Evolutionary conservation across 2,797 vertebrate genomes (phyloP), one percentile per base, ranked within the genome.

Genomic region (Danio albolineatus): DNA sequence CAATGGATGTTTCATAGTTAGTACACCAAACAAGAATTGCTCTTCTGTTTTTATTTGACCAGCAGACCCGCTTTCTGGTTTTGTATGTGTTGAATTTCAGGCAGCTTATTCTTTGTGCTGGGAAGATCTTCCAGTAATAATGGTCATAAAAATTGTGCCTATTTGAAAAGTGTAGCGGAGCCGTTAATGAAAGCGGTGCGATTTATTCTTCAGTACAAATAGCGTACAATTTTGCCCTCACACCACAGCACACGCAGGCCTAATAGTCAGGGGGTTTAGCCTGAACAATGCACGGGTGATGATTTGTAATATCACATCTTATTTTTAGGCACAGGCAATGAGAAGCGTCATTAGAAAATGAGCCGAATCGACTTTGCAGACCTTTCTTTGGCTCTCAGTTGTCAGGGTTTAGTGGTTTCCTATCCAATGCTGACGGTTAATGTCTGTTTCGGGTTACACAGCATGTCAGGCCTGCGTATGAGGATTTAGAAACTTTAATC

Each of bases 281-380:
- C 54, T 78, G 59, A 77, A 73, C 43, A 66, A 65, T 59, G 36
- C 38, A 65, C 19, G 38, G 17, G 46, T 77, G 74, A 82, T 72
- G 49, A 82, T 76, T 59, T 59, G 74, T 67, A 73, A 82, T 66
- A 73, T 51, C 69, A 82, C 48, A 38, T 76, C 17, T 76, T 81
- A 46, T 81, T 64, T 75, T 69, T 60, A 76, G 66, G 21, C 36
- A 4, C 28, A 46, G 19, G 36, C 44, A 19, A 48, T 54, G 69
- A 17, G 19, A 73, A 57, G 48, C n/a, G 41, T n/a, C 53, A 48
- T 56, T 65, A 48, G 28, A 41, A 41, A 72, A 82, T 48, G 4
- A 57, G 57, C n/a, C 38, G 9, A 7, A 73, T 5, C 16, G 10
- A 60, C 56, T 36, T 60, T 48, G 21, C 16, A 14, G 4, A 65